Conservation (phyloP, 1,140 invertebrate species). For the Melipona quadrifasciata region DNA sequence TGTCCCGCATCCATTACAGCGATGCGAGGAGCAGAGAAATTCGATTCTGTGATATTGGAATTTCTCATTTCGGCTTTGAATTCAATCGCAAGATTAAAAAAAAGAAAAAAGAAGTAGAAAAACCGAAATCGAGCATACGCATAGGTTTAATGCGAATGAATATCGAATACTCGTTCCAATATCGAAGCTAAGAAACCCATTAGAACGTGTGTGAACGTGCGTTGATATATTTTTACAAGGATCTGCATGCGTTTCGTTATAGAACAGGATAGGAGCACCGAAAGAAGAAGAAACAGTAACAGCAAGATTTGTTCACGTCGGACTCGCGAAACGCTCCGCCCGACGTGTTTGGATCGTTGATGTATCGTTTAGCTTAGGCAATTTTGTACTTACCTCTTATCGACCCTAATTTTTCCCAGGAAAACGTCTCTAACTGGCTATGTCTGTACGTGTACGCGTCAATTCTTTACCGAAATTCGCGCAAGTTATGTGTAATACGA, state of each 20-base stretch:
- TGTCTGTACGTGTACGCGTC: slow-evolving; percentile 48
- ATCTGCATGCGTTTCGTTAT: slow-evolving; percentile 28
- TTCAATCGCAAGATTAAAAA: background rate
- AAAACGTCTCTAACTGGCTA: slow-evolving; percentile 48
- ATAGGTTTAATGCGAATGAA: background rate
- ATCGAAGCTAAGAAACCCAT: slow-evolving; percentile 23
- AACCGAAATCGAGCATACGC: slow-evolving; percentile 27
- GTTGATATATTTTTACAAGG: slow-evolving; percentile 59
- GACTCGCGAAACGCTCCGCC: background rate
- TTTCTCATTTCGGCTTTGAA: slow-evolving; percentile 63
- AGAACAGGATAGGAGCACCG: slow-evolving; percentile 19
- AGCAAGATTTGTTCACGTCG: slow-evolving; percentile 20
- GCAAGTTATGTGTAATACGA: slow-evolving; percentile 51
- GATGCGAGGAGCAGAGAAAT: slow-evolving; percentile 50
- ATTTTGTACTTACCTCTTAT: slow-evolving; percentile 78
- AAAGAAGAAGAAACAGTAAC: slow-evolving; percentile 4
- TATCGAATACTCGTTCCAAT: slow-evolving; percentile 30
- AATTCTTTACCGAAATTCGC: slow-evolving; percentile 31
- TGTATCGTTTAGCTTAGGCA: slow-evolving; percentile 68
- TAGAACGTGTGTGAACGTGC: slow-evolving; percentile 8
- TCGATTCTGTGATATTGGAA: slow-evolving; percentile 70
- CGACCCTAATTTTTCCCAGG: slow-evolving; percentile 42
- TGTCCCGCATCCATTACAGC: slow-evolving; percentile 21
- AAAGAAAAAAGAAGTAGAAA: no score
- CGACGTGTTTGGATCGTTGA: slow-evolving; percentile 40